These are phyloP conservation scores for Pituophis catenifer DNA, from an alignment of 2,113 vertebrate genomes.

Conservation along the genomic window DNA sequence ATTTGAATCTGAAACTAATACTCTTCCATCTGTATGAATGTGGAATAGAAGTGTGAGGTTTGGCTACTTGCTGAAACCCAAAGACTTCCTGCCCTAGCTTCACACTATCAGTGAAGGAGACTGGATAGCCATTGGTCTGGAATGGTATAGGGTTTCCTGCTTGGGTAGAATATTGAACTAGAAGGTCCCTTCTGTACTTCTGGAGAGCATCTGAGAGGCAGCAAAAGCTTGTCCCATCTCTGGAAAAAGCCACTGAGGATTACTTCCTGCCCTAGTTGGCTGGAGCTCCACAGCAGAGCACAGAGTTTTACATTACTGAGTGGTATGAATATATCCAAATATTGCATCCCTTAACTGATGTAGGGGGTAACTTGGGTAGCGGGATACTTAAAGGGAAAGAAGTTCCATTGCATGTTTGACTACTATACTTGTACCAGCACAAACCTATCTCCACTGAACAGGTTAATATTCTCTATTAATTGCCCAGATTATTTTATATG, in stretches of 20 bases:
- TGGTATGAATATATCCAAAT: neutral
- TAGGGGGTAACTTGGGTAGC: neutral
- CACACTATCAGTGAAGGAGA: neutral
- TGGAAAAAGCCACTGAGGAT: neutral
- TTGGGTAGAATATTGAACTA: neutral
- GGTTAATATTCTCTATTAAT: neutral
- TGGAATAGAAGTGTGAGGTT: neutral
- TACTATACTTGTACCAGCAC: neutral
- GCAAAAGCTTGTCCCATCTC: neutral
- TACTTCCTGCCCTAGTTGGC: neutral
- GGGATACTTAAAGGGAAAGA: neutral
- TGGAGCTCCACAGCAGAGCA: neutral
- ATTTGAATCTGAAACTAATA: neutral
- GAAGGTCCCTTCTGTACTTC: neutral
- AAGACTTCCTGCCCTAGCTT: neutral
- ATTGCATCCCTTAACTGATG: neutral
- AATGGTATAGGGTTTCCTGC: neutral
- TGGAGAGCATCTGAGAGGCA: neutral
- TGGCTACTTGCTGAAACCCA: neutral
- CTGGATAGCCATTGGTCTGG: too few species aligned
- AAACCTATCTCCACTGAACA: neutral
- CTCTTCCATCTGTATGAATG: neutral
- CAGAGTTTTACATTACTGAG: neutral
- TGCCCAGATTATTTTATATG: neutral
- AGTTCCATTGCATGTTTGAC: neutral